phyloP scores from a whole-genome alignment of 2,113 vertebrate genomes.

The Pachycephala philippinensis region DNA sequence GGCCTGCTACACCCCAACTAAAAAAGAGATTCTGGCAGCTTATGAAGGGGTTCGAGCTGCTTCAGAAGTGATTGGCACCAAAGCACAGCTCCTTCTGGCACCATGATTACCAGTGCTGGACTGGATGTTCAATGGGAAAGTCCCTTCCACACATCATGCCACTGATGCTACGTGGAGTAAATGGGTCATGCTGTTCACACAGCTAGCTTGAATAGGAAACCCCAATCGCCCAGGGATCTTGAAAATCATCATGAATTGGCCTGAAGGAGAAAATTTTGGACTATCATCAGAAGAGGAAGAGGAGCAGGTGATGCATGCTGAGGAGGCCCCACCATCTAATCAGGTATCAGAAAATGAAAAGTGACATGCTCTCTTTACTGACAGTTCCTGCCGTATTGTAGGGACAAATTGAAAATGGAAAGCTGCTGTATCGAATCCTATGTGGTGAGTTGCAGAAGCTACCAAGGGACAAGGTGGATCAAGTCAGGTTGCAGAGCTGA shows the following conservation, averaged over 20 bases:
- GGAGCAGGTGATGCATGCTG: neutral
- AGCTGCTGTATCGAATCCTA: neutral
- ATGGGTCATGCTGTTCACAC: neutral
- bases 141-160: neutral
- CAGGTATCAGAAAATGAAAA: neutral
- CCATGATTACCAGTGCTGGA: neutral
- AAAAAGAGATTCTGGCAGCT: neutral
- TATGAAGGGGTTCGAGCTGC: neutral
- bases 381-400: neutral
- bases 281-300: neutral
- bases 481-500: neutral
- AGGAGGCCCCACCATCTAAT: neutral
- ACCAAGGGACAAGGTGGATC: neutral
- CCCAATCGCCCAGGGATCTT: neutral
- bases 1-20: neutral
- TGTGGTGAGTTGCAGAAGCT: neutral
- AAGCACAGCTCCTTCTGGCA: neutral
- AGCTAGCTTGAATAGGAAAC: neutral
- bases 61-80: neutral
- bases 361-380: neutral
- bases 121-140: neutral
- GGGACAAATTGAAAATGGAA: neutral
- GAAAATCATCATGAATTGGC: neutral
- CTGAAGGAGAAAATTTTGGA: neutral
- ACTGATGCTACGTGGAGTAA: neutral